Conservation (phyloP, 2,113 vertebrate genomes). For the Passer domesticus region DNA sequence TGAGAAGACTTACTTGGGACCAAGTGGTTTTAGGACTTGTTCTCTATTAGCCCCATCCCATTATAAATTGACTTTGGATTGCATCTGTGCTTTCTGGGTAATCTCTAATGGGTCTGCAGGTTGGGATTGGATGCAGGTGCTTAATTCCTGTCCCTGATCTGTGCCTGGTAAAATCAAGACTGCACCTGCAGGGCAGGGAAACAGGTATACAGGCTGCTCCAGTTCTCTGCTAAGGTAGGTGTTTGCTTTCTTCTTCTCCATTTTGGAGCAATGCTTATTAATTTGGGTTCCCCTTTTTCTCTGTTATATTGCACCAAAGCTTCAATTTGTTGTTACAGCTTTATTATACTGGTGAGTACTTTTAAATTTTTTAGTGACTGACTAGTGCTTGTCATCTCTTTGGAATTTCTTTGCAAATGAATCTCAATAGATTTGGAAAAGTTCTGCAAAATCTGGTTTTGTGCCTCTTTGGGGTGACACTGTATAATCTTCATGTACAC, state of each 20-base stretch:
- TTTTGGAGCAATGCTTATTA: neutral
- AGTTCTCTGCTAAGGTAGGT: neutral
- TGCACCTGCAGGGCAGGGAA: neutral
- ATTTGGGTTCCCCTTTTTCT: neutral
- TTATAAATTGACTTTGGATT: neutral
- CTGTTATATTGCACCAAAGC: neutral
- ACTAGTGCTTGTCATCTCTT: neutral
- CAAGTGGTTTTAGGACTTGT: neutral
- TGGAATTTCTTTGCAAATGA: neutral
- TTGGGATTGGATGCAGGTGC: neutral
- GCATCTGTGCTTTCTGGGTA: neutral
- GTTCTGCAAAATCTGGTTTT: neutral
- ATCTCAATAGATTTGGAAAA: neutral
- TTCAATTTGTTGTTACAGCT: neutral
- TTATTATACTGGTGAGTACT: neutral
- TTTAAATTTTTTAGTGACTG: accelerated
- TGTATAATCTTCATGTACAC: neutral
- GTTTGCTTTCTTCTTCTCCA: accelerated
- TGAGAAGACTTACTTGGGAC: neutral
- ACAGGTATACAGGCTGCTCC: neutral
- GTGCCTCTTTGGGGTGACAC: neutral
- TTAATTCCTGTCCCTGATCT: neutral
- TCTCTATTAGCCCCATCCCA: neutral
- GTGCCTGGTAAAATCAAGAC: neutral
- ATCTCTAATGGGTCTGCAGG: neutral